Evolutionary conservation across 2,888 invertebrate species (phyloP), one percentile per base, ranked within the genome.

Genomic region (Dryococelus australis): DNA sequence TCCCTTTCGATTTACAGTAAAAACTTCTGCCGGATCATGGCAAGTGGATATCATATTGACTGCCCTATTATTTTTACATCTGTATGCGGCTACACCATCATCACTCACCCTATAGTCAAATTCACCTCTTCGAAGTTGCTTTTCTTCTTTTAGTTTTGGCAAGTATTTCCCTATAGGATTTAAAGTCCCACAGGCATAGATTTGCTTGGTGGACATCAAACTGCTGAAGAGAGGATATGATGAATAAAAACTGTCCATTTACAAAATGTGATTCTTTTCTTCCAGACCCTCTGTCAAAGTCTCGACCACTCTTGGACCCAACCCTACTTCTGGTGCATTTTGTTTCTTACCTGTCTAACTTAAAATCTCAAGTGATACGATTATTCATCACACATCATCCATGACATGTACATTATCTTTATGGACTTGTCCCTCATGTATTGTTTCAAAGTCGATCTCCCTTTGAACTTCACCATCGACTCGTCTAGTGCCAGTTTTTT

Each of bases 51-150:
- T 83, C 43, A 83, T 35, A 43, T 83, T 83, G 12, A 83, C 83
- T 83, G 83, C 83, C 83, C 83, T 83, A 20, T 83, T 83, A 16
- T 28, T n/a, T 43, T 83, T 26, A 9, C 28, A 83, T 43, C 83
- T 83, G 20, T 83, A 83, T 24, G n/a, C 83, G n/a, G 83, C 83
- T 20, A 83, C 28, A 35, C 83, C 83, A 83, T 83, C 83, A 16
- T 16, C 83, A 26, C 83, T 83, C 24, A 83, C 83, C 43, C 83
- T 28, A 26, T 16, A 83, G n/a, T 83, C 83, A 83, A 83, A 83
- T 43, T 83, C 12, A 12, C 83, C 83, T 43, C 83, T 43, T 83
- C n/a, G 35, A 83, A 83, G 83, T n/a, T 83, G 83, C 83, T 83
- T 83, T 35, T 43, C 16, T 8, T 83, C 83, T 43, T 83, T 83